These are phyloP conservation scores for Copsychus sechellarum DNA, from an alignment of 2,113 vertebrate genomes.

Conservation along the genomic window DNA sequence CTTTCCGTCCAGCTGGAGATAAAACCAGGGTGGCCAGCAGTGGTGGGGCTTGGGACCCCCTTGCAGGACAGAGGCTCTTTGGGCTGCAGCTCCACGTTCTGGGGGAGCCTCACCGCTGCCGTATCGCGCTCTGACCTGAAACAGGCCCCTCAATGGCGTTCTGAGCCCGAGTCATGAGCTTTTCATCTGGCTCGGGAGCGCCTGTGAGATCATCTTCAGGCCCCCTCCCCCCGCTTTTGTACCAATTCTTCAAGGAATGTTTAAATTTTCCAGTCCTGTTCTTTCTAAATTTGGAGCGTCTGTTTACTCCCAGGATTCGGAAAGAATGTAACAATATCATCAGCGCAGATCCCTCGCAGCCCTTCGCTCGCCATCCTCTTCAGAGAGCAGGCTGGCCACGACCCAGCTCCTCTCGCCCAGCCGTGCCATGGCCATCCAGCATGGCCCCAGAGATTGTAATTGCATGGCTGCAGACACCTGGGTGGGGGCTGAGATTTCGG, in stretches of 20 bases:
- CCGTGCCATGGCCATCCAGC: rapidly evolving
- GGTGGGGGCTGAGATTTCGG: neutral
- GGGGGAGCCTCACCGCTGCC: neutral
- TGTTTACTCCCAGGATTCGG: constrained; percentile 73
- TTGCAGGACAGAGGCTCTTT: neutral
- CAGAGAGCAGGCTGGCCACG: neutral
- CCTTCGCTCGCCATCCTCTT: neutral
- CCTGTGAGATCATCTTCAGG: constrained; percentile 59
- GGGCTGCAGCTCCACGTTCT: rapidly evolving
- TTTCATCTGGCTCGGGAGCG: constrained; percentile 50
- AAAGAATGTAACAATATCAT: constrained; percentile 71
- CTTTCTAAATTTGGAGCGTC: constrained; percentile 72
- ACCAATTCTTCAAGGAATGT: constrained; percentile 70
- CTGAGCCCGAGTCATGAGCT: constrained; percentile 45
- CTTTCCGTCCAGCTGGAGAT: neutral
- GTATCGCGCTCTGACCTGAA: neutral
- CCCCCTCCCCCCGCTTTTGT: neutral
- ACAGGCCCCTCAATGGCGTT: constrained; percentile 51
- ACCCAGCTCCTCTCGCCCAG: neutral
- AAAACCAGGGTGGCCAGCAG: neutral
- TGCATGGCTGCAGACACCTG: rapidly evolving
- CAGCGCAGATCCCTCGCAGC: constrained; percentile 46
- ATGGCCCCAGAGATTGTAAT: neutral
- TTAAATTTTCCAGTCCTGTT: constrained; percentile 72
- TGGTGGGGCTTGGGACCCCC: neutral